These are phyloP conservation scores for Odontamblyopus rebecca DNA, from an alignment of 2,797 vertebrate genomes.

Conservation along the genomic window DNA sequence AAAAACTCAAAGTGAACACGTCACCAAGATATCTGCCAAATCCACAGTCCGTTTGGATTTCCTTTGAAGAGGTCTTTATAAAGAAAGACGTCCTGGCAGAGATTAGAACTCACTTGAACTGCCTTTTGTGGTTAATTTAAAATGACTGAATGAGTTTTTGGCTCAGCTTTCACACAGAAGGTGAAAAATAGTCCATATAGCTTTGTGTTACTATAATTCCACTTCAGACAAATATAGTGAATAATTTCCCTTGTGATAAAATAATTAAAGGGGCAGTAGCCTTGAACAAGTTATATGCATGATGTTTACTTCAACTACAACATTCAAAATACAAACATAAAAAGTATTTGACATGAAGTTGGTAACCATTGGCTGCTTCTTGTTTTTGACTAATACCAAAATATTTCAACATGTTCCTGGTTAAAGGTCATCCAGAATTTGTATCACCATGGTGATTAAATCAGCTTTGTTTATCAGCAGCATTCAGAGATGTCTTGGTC, in stretches of 20 bases:
- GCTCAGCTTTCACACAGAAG: not conserved
- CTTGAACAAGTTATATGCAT: not conserved
- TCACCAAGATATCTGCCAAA: not conserved
- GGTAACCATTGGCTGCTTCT: no score
- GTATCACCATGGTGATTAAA: not conserved
- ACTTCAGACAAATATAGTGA: not conserved
- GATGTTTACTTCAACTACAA: not conserved
- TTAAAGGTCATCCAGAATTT: not conserved
- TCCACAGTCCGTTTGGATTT: not conserved
- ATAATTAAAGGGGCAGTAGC: no score
- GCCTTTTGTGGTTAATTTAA: not conserved
- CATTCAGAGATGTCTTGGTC: not conserved
- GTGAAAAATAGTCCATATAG: not conserved
- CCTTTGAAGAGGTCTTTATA: slow-evolving; percentile 6
- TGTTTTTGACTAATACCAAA: not conserved
- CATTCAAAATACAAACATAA: not conserved
- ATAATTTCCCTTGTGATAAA: not conserved
- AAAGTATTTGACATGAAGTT: no score
- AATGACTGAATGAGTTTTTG: not conserved
- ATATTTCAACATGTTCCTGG: not conserved
- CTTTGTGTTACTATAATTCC: not conserved
- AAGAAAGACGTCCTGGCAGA: not conserved
- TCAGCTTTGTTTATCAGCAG: not conserved
- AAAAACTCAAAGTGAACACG: not conserved
- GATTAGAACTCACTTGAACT: not conserved